Base-by-base conservation (phyloP, 30 jellyfish, hydroid and myxozoan species). In the Aurelia aurita region DNA sequence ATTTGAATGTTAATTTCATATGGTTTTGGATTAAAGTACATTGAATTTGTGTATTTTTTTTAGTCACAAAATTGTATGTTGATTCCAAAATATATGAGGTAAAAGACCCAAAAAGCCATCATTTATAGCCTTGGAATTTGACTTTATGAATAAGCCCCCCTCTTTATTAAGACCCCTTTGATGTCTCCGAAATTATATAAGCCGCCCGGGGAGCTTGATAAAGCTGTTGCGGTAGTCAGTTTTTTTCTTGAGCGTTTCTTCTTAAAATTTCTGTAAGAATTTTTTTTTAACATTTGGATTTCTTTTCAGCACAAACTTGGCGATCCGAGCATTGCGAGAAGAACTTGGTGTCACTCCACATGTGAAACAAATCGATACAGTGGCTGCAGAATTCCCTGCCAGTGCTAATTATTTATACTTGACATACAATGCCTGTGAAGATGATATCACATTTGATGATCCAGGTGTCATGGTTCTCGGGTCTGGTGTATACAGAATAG, bases 351-450 rank as follows among this genome's bases (percentile, higher is more conserved):
- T 95, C 68, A 49, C 89, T 5, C 97, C 99, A 0, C 70, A 32
- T 58, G 97, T 95, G 46, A 95, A 90, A 79, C 94, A 95, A 57
- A 95, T 95, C 83, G 99, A 95, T 83, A 95, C 99, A 10, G 99
- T 95, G n/a, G 99, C 99, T 10, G 99, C 98, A 9, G 99, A 95
- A 58, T 95, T 89, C 77, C 98, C 98, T 54, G 98, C 99, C 49
- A 89, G 87, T 47, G 98, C 99, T 22, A 95, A 95, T 69, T 95
- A 95, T 65, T 89, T 95, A 1, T 95, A 95, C 58, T 86, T 95
- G 7, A 95, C 99, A 15, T 95, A 95, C 94, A 87, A 89, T 86
- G 91, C 96, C 12, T 44, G 72, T 58, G 95, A 79, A 43, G 53
- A 90, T 70, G 99, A 95, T 66, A 94, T 95, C 44, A 58, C 80